phyloP scores from a whole-genome alignment of 30 jellyfish, hydroid and myxozoan species.

The Nemopilema nomurai region DNA sequence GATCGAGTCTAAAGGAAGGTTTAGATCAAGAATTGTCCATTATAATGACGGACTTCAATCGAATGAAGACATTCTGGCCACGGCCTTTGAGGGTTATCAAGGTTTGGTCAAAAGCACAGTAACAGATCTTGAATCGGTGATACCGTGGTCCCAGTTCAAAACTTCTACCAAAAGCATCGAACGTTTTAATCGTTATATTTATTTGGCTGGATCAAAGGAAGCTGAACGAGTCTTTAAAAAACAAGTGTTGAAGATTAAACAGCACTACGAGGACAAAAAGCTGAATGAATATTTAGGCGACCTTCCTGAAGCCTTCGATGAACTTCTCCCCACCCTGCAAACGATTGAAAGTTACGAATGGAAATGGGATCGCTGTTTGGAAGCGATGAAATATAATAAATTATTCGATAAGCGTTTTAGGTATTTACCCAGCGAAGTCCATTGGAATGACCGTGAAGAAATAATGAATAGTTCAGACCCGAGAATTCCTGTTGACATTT shows the following conservation, averaged over 20 bases:
- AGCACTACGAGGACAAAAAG: slow-evolving; percentile 89
- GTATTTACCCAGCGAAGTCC: slow-evolving; percentile 70
- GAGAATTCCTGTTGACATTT: slow-evolving; percentile 90
- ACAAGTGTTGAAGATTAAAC: slow-evolving; percentile 90
- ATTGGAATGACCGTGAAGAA: slow-evolving; percentile 94
- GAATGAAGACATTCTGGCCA: slow-evolving; percentile 59
- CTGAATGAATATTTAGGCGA: slow-evolving; percentile 77
- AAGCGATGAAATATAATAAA: slow-evolving; percentile 85
- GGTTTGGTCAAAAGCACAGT: slow-evolving; percentile 72
- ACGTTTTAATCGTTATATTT: slow-evolving; percentile 59
- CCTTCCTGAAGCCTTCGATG: slow-evolving; percentile 97
- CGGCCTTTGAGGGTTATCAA: slow-evolving; percentile 72
- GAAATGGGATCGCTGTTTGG: slow-evolving; percentile 98
- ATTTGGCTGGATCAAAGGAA: slow-evolving; percentile 73
- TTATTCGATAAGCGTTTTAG: slow-evolving; percentile 86
- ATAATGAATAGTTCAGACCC: slow-evolving; percentile 59
- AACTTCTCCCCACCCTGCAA: slow-evolving; percentile 87
- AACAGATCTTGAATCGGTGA: slow-evolving; percentile 77
- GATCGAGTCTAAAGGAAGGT: slow-evolving; percentile 81
- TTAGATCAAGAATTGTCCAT: slow-evolving; percentile 79
- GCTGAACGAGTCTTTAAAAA: slow-evolving; percentile 80
- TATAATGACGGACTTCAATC: slow-evolving; percentile 68
- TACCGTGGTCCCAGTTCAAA: slow-evolving; percentile 84
- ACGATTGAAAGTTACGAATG: slow-evolving; percentile 89
- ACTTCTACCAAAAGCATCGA: slow-evolving; percentile 40